These are phyloP conservation scores for Malurus melanocephalus DNA, from an alignment of 2,113 vertebrate species.

Conservation along the genomic window DNA sequence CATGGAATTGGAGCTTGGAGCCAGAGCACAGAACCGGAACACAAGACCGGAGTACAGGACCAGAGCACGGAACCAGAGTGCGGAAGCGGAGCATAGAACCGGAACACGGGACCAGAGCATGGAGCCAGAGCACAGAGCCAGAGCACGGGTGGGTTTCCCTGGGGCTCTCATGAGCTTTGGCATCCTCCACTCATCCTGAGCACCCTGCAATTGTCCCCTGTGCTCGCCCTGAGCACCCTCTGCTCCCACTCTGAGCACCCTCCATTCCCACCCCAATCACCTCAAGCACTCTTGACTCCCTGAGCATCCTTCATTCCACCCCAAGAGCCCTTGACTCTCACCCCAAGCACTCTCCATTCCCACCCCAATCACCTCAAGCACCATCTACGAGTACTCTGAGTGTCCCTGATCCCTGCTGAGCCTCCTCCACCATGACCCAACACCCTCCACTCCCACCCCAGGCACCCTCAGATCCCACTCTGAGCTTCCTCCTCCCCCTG, in stretches of 20 bases:
- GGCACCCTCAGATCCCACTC: neutral
- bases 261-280: neutral
- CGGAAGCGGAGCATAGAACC: too few relatives aligned
- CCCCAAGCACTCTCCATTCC: neutral
- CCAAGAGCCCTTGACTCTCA: neutral
- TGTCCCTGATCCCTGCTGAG: neutral
- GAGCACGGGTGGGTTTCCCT: neutral
- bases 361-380: neutral
- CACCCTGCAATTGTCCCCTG: too few relatives aligned
- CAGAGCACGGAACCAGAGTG: too few relatives aligned
- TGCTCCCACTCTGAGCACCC: neutral
- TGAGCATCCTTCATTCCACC: neutral
- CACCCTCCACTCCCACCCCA: too few relatives aligned
- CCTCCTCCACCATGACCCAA: neutral
- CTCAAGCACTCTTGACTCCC: fast-evolving
- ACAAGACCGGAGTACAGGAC: too few relatives aligned
- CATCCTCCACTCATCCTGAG: neutral
- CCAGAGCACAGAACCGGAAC: too few relatives aligned
- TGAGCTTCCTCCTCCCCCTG: neutral
- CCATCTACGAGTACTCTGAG: neutral
- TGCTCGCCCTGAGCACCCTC: neutral
- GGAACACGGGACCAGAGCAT: too few relatives aligned
- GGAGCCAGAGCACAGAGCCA: too few relatives aligned
- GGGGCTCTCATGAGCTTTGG: neutral
- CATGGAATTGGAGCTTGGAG: too few relatives aligned